Evolutionary conservation across 2,113 vertebrate species (phyloP), one percentile per base, ranked within the genome.

Genomic region (Myodes glareolus): DNA sequence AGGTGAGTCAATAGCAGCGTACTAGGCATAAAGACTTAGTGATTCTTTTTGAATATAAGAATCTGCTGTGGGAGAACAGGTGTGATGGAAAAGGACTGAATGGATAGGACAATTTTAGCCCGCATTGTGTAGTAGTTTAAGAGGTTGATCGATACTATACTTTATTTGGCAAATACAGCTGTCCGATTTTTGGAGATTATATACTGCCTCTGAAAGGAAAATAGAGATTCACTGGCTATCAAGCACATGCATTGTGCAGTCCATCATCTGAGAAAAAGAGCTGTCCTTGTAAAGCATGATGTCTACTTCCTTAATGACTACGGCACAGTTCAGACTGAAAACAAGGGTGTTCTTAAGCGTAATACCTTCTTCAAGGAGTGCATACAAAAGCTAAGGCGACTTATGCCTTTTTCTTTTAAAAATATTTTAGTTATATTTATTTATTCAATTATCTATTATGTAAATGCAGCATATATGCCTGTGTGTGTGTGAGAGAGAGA

Each of bases 101-200:
- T 63, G 52, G 77, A 77, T 3, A 84, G 50, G 11, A 21, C 5
- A 47, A 33, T 67, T 27, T 81, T 84, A 90, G 84, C 75, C 80
- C n/a, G 67, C 88, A 96, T 1, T 78, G 39, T 7, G 65, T 21
- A n/a, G n/a, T 27, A 47, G 61, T 82, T 91, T 87, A 77, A 96
- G 39, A 95, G 39, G 14, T n/a, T 94, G 47, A 88, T 96, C 31
- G 0, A 91, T 95, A 91, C 7, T 61, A 36, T n/a, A 82, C 7
- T 95, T 94, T 72, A 94, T 72, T 95, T 94, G 73, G 67, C 58
- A 93, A 96, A 87, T 31, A 58, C 33, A 84, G 39, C 82, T 91
- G 27, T 91, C 81, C 47, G 45, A 21, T 21, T 95, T 97, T 55
- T 45, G 25, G 72, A 93, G 67, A 96, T 91, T 89, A 86, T 75